Base-by-base conservation (phyloP, 1,140 invertebrate species). In the Panonychus citri region DNA sequence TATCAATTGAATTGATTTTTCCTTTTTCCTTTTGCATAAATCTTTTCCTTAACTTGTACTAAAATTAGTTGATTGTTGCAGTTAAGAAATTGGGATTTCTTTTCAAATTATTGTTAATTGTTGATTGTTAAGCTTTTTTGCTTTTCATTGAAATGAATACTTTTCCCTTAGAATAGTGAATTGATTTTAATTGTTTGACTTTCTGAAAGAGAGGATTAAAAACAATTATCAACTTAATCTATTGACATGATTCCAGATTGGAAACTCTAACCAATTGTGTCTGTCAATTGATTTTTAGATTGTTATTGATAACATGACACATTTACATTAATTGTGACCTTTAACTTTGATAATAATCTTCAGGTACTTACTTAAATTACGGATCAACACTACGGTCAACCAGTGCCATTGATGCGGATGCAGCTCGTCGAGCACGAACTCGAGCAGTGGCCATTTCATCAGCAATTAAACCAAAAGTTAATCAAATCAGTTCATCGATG, bases 381-480 rank as follows among this genome's bases (percentile, higher is more conserved):
- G n/a, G n/a, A n/a, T 51, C 76, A 70, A 57, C 74, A 73, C 63
- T 67, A 57, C 77, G 88, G 58, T 93, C 88, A 49, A 87, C 84
- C 65, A 91, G 87, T 62, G 88, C 88, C 42, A 85, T 93, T 65
- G 89, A 95, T 74, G 75, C 87, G 54, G 83, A 83, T 62, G 85
- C 85, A 12, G 85, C 80, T 26, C 81, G 86, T 68, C 72, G 85
- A 54, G 85, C 85, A 19, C 82, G 83, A 62, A 81, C 79, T 0
- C 74, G 85, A 57, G 77, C 81, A 28, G 76, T 82, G 59, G 86
- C n/a, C 25, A 37, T 28, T 52, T 10, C 57, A n/a, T 34, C 49
- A 24, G 3, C 54, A 17, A 27, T 17, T 39, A 59, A 54, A 48
- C 57, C 58, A 34, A 60, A 75, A 83, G 66, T 78, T 77, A 48